Conservation (phyloP, 2,888 invertebrate genomes). For the Heteromurus nitidus region DNA sequence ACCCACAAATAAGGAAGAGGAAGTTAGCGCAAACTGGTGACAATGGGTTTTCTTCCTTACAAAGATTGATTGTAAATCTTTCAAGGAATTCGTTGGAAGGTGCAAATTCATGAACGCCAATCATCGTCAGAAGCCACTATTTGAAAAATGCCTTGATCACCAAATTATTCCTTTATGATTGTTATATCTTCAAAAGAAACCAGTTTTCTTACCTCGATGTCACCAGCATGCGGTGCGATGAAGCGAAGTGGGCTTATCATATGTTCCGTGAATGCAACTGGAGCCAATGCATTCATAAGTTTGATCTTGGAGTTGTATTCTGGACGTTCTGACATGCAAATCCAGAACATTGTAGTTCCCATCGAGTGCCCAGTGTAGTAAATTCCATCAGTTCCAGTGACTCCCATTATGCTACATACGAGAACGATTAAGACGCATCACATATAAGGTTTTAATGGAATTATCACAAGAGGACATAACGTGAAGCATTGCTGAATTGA, state of each 20-base stretch:
- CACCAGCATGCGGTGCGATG: too few relatives aligned
- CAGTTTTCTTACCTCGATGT: neutral
- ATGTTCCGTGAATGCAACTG: slow-evolving; percentile 33
- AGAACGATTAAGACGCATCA: too few relatives aligned
- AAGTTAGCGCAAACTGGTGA: slow-evolving; percentile 38
- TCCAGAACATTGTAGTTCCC: slow-evolving; percentile 87
- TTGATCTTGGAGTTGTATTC: slow-evolving; percentile 52
- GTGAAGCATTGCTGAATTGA: too few relatives aligned
- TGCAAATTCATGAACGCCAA: slow-evolving; percentile 5
- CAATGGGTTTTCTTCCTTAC: slow-evolving; percentile 23
- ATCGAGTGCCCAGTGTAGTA: slow-evolving; percentile 93
- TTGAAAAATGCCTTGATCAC: neutral
- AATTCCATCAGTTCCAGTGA: slow-evolving; percentile 80
- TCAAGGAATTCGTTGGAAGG: slow-evolving; percentile 29
- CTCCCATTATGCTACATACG: slow-evolving; percentile 69
- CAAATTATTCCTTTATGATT: neutral
- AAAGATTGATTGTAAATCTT: slow-evolving; percentile 24
- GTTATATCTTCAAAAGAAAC: neutral
- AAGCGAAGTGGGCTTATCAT: slow-evolving; percentile 7
- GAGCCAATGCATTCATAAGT: slow-evolving; percentile 31
- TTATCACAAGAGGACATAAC: too few relatives aligned
- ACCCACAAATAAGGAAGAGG: slow-evolving; percentile 36
- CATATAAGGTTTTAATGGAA: too few relatives aligned
- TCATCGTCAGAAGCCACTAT: neutral
- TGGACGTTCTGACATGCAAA: slow-evolving; percentile 25